Conservation (phyloP, 2,113 vertebrate genomes). For the Cynocephalus volans region DNA sequence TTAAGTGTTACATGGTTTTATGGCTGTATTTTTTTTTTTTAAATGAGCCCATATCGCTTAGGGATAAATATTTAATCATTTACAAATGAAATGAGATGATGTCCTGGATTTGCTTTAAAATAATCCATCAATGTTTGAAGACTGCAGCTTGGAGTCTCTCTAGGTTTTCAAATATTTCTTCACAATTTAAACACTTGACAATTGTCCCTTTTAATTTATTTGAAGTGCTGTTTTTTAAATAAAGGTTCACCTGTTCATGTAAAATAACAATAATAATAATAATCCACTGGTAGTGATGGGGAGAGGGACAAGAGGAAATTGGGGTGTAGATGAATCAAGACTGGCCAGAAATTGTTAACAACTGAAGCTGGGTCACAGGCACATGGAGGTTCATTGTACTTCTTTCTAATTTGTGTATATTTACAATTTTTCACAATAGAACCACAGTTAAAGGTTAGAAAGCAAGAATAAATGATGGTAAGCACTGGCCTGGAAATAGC, state of each 20-base stretch:
- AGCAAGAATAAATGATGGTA: background rate
- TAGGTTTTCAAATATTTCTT: slow-evolving; percentile 85
- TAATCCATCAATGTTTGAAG: slow-evolving; percentile 7
- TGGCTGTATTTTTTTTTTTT: background rate
- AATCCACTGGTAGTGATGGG: background rate
- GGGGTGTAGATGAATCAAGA: background rate
- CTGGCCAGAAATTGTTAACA: background rate
- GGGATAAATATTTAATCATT: background rate
- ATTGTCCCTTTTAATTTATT: slow-evolving; percentile 87
- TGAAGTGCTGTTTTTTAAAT: slow-evolving; percentile 88
- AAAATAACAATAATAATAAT: too few species aligned
- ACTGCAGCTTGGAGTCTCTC: slow-evolving; percentile 76
- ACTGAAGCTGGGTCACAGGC: background rate
- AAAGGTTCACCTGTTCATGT: slow-evolving; percentile 77
- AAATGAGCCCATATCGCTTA: background rate
- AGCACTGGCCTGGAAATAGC: background rate
- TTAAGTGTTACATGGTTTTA: background rate
- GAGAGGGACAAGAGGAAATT: rapidly evolving
- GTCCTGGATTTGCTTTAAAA: slow-evolving; percentile 21
- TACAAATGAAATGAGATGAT: background rate
- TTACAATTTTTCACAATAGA: background rate
- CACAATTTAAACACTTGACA: slow-evolving; percentile 78
- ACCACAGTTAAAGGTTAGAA: background rate
- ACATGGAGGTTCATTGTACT: background rate
- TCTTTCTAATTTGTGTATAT: slow-evolving; percentile 12